Percentiles rank a stretch among this genome's conserved stretches.
These are phyloP conservation scores for Takifugu ocellatus DNA, from an alignment of 2,797 vertebrate genomes.

Conservation along the genomic window DNA sequence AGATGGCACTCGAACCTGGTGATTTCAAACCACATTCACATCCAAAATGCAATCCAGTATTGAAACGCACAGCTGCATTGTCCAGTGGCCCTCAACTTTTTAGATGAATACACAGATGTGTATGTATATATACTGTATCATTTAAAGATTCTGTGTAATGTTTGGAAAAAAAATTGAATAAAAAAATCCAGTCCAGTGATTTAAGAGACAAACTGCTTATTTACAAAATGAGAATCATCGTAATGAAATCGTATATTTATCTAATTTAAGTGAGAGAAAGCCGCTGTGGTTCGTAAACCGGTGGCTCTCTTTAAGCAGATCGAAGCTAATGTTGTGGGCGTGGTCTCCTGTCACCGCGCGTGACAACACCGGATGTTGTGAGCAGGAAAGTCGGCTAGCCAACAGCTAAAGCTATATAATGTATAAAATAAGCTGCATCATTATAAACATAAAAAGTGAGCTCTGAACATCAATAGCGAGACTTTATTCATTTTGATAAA, in stretches of 20 bases:
- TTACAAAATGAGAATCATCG: background rate
- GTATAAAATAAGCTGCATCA: too few species aligned
- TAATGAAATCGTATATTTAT: too few species aligned
- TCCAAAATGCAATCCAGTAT: conserved; percentile 68
- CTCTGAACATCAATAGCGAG: too few species aligned
- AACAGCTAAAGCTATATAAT: too few species aligned
- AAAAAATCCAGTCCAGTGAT: conserved; percentile 74
- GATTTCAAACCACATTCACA: conserved; percentile 5
- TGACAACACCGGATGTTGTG: background rate
- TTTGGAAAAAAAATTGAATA: conserved; percentile 79
- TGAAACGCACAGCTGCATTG: conserved; percentile 78
- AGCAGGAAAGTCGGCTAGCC: background rate
- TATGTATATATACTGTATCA: conserved; percentile 83
- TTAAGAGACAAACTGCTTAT: conserved; percentile 55
- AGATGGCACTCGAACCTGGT: conserved; percentile 45
- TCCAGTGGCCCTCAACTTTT: conserved; percentile 74
- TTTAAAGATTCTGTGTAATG: conserved; percentile 79
- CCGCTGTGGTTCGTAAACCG: too few species aligned
- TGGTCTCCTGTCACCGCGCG: background rate
- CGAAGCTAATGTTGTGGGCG: background rate
- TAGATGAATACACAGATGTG: conserved; percentile 76
- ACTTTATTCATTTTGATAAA: too few species aligned
- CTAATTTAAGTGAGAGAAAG: too few species aligned
- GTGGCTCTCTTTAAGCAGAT: too few species aligned
- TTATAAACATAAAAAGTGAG: too few species aligned